Base-by-base conservation (phyloP, 2,113 vertebrate genomes). In the Aphyosemion australe region DNA sequence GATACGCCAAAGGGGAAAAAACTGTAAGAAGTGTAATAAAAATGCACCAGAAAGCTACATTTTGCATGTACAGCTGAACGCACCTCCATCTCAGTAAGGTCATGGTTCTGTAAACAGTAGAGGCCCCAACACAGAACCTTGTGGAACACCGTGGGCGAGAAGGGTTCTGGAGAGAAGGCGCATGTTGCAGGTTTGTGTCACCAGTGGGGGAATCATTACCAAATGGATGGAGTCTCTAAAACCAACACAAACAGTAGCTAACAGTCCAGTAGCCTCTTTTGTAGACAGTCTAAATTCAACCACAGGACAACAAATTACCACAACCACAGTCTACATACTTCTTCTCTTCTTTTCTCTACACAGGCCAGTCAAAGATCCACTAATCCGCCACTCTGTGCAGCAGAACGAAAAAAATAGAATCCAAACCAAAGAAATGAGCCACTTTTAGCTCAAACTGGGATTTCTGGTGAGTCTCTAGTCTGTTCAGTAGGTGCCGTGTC, bases 71-170 rank as follows among this genome's bases (percentile, higher is more conserved):
- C 20, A 74, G 89, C 76, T 88, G 90, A 91, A 93, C 75, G 81
- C 89, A 88, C 87, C 89, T 88, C 90, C 64, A 87, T 87, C 84
- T 93, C 89, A 82, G 82, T 93, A 91, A 94, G 83, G 79, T 92
- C 87, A 84, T 84, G 88, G 85, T 80, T 86, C 65, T 84, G 76
- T 88, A 87, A 82, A 91, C 26, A 26, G 26, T 26, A 26, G 26
- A 26, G 26, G 26, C 5, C 26, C 26, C 26, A 26, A 5, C 26
- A 26, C 26, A 26, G 26, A 26, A 26, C 26, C 26, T 26, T 26
- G 26, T 26, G 26, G 26, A 5, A 26, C 26, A 26, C 26, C 26
- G 5, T 26, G 26, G 26, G 26, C 26, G 26, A 26, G 26, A 5
- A 26, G 71, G 84, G 71, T 60, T 71, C 69, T 77, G 70, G 78